Evolutionary conservation across 2,797 vertebrate species (phyloP).

Genomic region (Aeoliscus strigatus): DNA sequence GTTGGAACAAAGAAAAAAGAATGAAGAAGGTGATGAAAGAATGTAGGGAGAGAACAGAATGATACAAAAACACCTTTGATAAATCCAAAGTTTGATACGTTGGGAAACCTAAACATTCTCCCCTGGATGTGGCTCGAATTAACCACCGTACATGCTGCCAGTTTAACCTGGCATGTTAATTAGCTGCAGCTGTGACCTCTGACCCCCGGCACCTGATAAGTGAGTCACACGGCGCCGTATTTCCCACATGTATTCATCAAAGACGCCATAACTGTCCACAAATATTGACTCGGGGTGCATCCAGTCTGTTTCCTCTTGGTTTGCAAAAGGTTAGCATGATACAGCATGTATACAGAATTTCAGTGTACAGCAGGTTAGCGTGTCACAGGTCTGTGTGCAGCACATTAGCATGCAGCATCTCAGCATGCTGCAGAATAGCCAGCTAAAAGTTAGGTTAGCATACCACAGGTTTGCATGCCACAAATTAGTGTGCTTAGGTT

Average conservation of each 20-base stretch:
- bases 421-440: too few relatives aligned
- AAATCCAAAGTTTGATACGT: constrained; percentile 41
- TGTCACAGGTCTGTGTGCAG: too few relatives aligned
- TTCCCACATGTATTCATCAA: constrained; percentile 55
- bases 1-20: constrained; percentile 50
- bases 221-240: constrained; percentile 61
- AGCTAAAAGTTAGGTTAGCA: too few relatives aligned
- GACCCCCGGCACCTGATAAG: constrained; percentile 74
- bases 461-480: too few relatives aligned
- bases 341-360: too few relatives aligned
- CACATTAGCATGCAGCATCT: too few relatives aligned
- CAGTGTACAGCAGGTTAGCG: too few relatives aligned
- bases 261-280: constrained; percentile 44
- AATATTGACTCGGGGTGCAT: constrained; percentile 16
- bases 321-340: too few relatives aligned
- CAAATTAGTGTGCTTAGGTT: too few relatives aligned
- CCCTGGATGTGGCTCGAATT: constrained; percentile 42
- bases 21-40: constrained; percentile 52
- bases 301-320: constrained; percentile 15
- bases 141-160: constrained; percentile 50
- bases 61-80: constrained; percentile 62
- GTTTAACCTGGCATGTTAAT: constrained; percentile 67
- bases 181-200: constrained; percentile 69
- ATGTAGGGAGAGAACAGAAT: constrained; percentile 33
- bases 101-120: constrained; percentile 53